phyloP scores from a whole-genome alignment of 2,113 vertebrate genomes.

The Galeopterus variegatus region DNA sequence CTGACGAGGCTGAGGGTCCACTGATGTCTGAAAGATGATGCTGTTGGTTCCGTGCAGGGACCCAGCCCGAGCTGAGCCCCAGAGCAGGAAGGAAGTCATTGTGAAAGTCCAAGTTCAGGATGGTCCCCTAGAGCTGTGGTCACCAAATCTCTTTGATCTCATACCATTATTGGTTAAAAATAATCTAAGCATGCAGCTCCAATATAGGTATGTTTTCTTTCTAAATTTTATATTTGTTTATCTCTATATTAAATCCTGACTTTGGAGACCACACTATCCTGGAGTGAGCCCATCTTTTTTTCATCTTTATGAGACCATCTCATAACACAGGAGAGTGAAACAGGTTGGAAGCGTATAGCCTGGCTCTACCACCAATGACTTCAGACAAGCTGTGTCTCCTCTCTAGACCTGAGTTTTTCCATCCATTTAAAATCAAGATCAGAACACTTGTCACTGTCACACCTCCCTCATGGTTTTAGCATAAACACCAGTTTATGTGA shows the following conservation, averaged over 20 bases:
- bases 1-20: background rate
- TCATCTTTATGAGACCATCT: background rate
- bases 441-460: background rate
- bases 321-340: background rate
- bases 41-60: constrained; percentile 2
- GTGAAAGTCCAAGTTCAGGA: constrained; percentile 66
- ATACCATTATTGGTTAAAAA: constrained; percentile 74
- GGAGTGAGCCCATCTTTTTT: background rate
- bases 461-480: background rate
- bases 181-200: constrained; percentile 60
- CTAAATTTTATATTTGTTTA: constrained; percentile 14
- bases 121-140: constrained; percentile 47
- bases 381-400: background rate
- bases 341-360: fast-evolving
- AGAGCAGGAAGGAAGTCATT: constrained; percentile 75
- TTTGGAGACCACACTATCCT: background rate
- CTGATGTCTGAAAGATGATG: background rate
- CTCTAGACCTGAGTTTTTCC: background rate
- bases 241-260: constrained; percentile 9
- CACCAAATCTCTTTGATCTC: constrained; percentile 72
- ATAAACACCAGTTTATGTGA: background rate
- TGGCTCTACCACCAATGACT: background rate
- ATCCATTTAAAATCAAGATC: background rate
- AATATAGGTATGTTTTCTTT: constrained; percentile 20
- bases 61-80: constrained; percentile 40